Conservation (phyloP, 2,888 invertebrate genomes). For the Quadriops clusia region DNA sequence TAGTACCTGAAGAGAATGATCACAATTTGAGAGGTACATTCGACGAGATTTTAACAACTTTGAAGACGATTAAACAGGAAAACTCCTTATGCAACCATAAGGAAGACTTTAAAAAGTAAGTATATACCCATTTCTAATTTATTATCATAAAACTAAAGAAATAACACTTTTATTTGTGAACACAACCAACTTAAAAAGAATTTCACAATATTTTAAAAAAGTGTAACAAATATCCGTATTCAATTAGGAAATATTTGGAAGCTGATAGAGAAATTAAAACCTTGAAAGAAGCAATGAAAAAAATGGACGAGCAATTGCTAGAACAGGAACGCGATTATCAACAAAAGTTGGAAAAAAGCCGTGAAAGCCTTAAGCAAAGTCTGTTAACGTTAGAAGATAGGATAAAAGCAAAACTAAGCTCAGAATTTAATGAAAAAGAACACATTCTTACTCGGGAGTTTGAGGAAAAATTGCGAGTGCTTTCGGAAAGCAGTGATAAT, state of each 20-base stretch:
- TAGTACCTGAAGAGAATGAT: constrained; percentile 1
- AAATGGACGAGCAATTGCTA: constrained; percentile 26
- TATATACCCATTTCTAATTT: no score
- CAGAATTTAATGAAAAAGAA: constrained; percentile 22
- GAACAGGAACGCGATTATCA: constrained; percentile 38
- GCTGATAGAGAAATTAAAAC: constrained; percentile 10
- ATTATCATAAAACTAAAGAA: no score
- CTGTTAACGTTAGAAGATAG: constrained; percentile 27
- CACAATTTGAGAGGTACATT: constrained; percentile 1
- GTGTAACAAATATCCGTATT: constrained; percentile 10
- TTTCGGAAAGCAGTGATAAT: constrained; percentile 36
- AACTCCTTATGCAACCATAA: no score
- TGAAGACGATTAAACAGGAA: no score
- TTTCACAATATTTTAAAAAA: no score
- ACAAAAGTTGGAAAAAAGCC: constrained; percentile 37
- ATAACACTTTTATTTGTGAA: no score
- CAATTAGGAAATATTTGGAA: constrained; percentile 8
- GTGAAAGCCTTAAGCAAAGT: constrained; percentile 35
- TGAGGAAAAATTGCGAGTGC: constrained; percentile 22
- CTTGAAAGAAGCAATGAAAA: constrained; percentile 10
- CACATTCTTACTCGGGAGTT: constrained; percentile 23
- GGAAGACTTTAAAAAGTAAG: no score
- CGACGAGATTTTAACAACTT: no score
- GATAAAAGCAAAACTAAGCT: constrained; percentile 24
- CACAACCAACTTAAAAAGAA: no score